phyloP scores from a whole-genome alignment of 2,888 invertebrate genomes.

The Mythimna vitellina region DNA sequence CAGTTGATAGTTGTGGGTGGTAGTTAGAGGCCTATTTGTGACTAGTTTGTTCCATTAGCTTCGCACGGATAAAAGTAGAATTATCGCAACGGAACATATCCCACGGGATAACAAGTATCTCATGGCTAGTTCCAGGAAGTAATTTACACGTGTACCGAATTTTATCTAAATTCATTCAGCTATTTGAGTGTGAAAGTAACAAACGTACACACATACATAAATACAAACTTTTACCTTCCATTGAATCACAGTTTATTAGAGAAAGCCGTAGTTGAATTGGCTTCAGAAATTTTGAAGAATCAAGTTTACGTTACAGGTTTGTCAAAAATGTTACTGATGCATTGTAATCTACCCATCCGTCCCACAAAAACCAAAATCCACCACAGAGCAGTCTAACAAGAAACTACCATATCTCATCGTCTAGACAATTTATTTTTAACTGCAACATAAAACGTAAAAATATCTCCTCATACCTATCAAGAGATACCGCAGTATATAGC shows the following conservation, averaged over 20 bases:
- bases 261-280: background rate
- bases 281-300: background rate
- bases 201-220: no score
- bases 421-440: conserved; percentile 53
- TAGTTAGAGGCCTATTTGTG: background rate
- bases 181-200: no score
- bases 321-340: background rate
- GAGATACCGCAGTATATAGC: conserved; percentile 49
- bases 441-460: conserved; percentile 49
- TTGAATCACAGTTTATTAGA: background rate
- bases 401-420: conserved; percentile 37
- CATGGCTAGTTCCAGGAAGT: no score
- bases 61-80: no score
- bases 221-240: no score
- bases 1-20: background rate
- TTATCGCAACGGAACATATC: no score
- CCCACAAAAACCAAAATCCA: conserved; percentile 13
- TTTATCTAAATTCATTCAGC: no score
- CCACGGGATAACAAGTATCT: no score
- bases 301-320: background rate
- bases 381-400: conserved; percentile 24
- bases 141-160: no score
- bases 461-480: conserved; percentile 44
- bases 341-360: background rate
- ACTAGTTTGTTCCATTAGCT: no score